Evolutionary conservation across 1,140 invertebrate species (phyloP).

Genomic region (Neuroterus valhalla): DNA sequence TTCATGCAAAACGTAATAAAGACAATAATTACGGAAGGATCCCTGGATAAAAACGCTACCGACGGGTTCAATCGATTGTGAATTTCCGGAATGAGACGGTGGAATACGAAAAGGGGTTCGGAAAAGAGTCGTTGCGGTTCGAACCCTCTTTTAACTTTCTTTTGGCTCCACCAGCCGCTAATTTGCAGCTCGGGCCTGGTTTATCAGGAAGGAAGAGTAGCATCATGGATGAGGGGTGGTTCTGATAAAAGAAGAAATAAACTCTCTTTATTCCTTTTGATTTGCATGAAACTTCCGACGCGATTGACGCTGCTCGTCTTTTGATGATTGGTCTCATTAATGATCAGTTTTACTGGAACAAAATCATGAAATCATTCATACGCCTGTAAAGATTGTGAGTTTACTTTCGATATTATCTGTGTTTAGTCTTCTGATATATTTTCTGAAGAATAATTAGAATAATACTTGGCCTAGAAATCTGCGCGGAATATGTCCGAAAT

Average conservation of each 20-base stretch:
- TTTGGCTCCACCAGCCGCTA: conserved; percentile 53
- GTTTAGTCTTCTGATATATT: too few relatives aligned
- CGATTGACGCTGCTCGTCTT: conserved; percentile 39
- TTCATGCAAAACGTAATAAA: conserved; percentile 40
- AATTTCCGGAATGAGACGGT: conserved; percentile 34
- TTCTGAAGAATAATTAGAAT: too few relatives aligned
- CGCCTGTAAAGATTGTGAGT: too few relatives aligned
- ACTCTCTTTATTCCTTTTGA: conserved; percentile 56
- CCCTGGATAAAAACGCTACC: conserved; percentile 33
- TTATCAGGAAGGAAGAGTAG: conserved; percentile 59
- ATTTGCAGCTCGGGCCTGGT: conserved; percentile 57
- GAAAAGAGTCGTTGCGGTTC: conserved; percentile 38
- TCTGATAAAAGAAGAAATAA: conserved; percentile 58
- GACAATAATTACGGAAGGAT: conserved; percentile 43
- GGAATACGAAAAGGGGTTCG: conserved; percentile 16
- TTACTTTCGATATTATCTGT: too few relatives aligned
- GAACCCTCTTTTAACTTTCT: conserved; percentile 59
- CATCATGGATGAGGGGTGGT: conserved; percentile 48
- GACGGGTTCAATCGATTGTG: conserved; percentile 18
- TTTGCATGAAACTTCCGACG: conserved; percentile 64
- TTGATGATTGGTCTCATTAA: conserved; percentile 48
- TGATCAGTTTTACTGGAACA: too few relatives aligned
- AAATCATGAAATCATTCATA: too few relatives aligned
- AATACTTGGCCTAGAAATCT: too few relatives aligned
- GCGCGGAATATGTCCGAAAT: too few relatives aligned